Evolutionary conservation across 2,113 vertebrate species (phyloP).

Genomic region (Callithrix jacchus): DNA sequence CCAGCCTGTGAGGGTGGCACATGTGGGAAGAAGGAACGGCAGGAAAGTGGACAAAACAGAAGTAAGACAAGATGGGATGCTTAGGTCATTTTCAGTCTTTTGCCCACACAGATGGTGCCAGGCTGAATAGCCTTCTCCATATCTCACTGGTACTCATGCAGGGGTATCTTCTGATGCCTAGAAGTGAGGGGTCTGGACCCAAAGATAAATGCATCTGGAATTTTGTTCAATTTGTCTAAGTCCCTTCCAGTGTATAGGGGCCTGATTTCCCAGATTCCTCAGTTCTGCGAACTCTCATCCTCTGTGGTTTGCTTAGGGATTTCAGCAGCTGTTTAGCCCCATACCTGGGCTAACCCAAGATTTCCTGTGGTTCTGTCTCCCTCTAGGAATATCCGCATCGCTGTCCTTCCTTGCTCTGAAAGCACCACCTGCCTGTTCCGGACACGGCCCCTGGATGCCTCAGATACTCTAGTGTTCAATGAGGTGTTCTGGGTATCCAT

Average conservation of each 20-base stretch:
- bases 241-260: not conserved
- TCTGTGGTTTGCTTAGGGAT: not conserved
- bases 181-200: not conserved
- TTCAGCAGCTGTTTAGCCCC: not conserved
- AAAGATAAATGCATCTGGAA: not conserved
- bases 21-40: too few species aligned
- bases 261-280: not conserved
- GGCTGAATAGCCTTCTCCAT: not conserved
- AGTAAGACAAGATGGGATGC: not conserved
- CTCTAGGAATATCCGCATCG: slow-evolving; percentile 90
- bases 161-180: not conserved
- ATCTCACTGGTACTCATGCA: not conserved
- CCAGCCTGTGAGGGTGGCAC: not conserved
- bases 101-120: not conserved
- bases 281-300: not conserved
- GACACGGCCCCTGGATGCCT: slow-evolving; percentile 84
- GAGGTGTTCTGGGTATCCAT: slow-evolving; percentile 93
- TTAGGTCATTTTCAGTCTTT: not conserved
- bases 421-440: slow-evolving; percentile 93
- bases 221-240: not conserved
- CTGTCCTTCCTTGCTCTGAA: slow-evolving; percentile 92
- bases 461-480: slow-evolving; percentile 87
- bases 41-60: not conserved
- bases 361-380: not conserved
- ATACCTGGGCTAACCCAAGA: not conserved